phyloP scores from a whole-genome alignment of 2,888 invertebrate genomes.

The Actias luna region DNA sequence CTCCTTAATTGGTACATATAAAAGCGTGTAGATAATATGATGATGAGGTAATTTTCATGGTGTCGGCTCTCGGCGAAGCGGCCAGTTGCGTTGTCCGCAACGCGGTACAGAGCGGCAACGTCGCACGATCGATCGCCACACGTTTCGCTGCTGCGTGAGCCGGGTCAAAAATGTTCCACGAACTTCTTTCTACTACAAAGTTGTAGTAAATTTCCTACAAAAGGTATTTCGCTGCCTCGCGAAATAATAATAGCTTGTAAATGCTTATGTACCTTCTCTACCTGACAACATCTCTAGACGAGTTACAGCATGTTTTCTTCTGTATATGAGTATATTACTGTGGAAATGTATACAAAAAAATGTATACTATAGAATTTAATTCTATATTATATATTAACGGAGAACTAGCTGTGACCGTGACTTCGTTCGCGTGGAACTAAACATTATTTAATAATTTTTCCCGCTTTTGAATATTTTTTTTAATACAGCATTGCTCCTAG shows the following conservation, averaged over 20 bases:
- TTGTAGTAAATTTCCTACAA: background rate
- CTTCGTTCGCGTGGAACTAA: no score
- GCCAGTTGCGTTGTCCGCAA: constrained; percentile 20
- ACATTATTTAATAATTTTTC: no score
- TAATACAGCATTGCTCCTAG: no score
- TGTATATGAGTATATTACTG: no score
- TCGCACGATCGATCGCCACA: constrained; percentile 65
- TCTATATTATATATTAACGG: no score
- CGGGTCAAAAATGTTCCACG: constrained; percentile 8
- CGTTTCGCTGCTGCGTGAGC: constrained; percentile 14
- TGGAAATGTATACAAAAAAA: no score
- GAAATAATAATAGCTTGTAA: background rate
- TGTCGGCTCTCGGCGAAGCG: constrained; percentile 10
- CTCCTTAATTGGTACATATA: background rate
- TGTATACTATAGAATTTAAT: no score
- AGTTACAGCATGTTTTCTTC: background rate
- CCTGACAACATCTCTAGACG: background rate
- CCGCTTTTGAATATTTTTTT: no score
- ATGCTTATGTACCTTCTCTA: background rate
- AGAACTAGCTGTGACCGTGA: no score
- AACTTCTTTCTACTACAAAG: background rate
- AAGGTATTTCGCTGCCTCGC: background rate
- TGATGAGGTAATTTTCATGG: constrained; percentile 18
- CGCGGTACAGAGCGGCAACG: constrained; percentile 66
- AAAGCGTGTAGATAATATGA: constrained; percentile 11